phyloP scores from a whole-genome alignment of 2,888 invertebrate species.

The Prenolepis imparis region DNA sequence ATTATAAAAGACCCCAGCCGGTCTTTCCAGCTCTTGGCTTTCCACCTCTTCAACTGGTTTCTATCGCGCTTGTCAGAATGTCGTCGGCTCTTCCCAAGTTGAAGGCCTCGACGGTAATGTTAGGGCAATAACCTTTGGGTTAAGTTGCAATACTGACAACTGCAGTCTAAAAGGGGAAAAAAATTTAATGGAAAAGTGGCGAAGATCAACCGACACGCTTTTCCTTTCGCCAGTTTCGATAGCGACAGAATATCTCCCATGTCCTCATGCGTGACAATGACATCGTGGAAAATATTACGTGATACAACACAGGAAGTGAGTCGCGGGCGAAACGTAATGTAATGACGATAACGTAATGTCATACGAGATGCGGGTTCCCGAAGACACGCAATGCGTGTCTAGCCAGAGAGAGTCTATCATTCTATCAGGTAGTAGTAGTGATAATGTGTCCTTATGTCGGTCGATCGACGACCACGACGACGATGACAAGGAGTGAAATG shows the following conservation, averaged over 20 bases:
- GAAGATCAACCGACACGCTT: conserved; percentile 9
- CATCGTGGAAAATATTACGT: conserved; percentile 26
- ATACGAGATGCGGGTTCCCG: conserved; percentile 42
- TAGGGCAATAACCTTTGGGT: conserved; percentile 39
- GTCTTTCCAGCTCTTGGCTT: conserved; percentile 38
- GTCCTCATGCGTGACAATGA: conserved; percentile 42
- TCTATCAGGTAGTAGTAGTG: conserved; percentile 12
- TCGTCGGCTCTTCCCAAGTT: conserved; percentile 44
- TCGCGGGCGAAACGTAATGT: conserved; percentile 39
- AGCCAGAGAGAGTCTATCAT: conserved; percentile 3
- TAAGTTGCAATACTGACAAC: background rate
- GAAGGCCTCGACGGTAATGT: conserved; percentile 37
- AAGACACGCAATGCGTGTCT: conserved; percentile 25
- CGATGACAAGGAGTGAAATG: conserved; percentile 43
- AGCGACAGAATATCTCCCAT: background rate
- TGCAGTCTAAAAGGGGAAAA: background rate
- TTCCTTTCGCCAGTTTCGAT: conserved; percentile 24
- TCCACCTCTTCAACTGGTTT: conserved; percentile 45
- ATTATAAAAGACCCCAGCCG: conserved; percentile 6
- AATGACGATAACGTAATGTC: conserved; percentile 39
- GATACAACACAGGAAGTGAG: conserved; percentile 29
- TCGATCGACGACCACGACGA: background rate
- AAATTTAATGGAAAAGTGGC: conserved; percentile 13
- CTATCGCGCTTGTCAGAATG: conserved; percentile 24
- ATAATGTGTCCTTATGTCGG: conserved; percentile 49